Evolutionary conservation across 2,888 invertebrate genomes (phyloP), one percentile per base, ranked within the genome.

Genomic region (Lordiphosa fenestrarum): DNA sequence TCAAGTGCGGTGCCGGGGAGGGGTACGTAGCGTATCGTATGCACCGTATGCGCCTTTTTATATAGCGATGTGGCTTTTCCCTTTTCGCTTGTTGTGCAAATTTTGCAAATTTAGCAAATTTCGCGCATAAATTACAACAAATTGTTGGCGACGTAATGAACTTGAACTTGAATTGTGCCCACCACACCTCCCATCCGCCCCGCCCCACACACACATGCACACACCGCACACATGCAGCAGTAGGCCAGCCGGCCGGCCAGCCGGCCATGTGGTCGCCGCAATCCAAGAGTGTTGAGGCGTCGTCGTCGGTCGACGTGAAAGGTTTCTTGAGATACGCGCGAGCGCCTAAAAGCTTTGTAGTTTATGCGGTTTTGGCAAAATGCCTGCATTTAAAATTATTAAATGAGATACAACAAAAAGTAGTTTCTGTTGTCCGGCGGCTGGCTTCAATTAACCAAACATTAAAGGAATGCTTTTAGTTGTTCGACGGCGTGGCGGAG

Each of bases 381-480:
- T 83, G 81, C 84, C 80, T 76, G 71, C 57, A 67, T 63, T 64
- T 66, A 50, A 65, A 73, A 75, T 70, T 72, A 74, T 81, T 74
- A 66, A 67, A 73, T 56, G 55, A 53, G 60, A 55, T 57, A 56
- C 57, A 55, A 51, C 53, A 68, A 63, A 65, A 68, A 63, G 52
- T 50, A 39, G 66, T 47, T 53, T 15, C 19, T 35, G 41, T 30
- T 38, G 40, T 49, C 33, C 37, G 9, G 19, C 25, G 40, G 49
- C 40, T 51, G 68, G 77, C 69, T 84, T 80, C 77, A 84, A 80
- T 80, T 80, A 81, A 72, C 66, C 70, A 62, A 71, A 73, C 77
- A 76, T 81, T 77, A 77, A 77, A 84, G 84, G 81, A 81, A 84
- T 76, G 81, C 77, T 80, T 77, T 77, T 80, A 83, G 75, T 52